Evolutionary conservation across 1,140 invertebrate genomes (phyloP).

Genomic region (Pseudobourletiella spinata): DNA sequence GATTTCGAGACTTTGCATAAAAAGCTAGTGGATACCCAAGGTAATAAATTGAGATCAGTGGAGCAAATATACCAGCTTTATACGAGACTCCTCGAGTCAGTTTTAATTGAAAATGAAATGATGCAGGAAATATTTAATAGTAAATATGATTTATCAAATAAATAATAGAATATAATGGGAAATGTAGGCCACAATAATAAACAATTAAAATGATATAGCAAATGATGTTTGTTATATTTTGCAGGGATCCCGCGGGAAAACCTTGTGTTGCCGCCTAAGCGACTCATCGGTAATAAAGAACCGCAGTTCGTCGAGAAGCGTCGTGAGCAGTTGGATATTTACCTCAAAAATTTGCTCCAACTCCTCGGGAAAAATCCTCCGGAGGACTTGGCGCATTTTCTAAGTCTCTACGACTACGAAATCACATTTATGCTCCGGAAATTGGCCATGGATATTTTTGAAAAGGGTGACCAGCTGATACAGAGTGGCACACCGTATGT

Average conservation of each 20-base stretch:
- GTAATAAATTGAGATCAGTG: too few relatives aligned
- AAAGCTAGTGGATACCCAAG: conserved; percentile 64
- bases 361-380: conserved; percentile 59
- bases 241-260: conserved; percentile 59
- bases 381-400: conserved; percentile 60
- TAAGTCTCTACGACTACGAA: conserved; percentile 72
- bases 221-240: too few relatives aligned
- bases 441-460: conserved; percentile 60
- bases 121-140: too few relatives aligned
- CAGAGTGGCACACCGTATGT: conserved; percentile 50
- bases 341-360: conserved; percentile 64
- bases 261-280: conserved; percentile 76
- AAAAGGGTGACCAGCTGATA: conserved; percentile 57
- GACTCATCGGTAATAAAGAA: conserved; percentile 67
- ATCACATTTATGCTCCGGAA: conserved; percentile 70
- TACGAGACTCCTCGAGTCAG: too few relatives aligned
- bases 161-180: too few relatives aligned
- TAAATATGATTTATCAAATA: too few relatives aligned
- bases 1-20: conserved; percentile 83
- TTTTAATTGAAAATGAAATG: too few relatives aligned
- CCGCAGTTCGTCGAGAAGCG: conserved; percentile 77
- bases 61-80: too few relatives aligned
- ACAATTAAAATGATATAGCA: too few relatives aligned
- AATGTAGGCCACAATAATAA: too few relatives aligned
- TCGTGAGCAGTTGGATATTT: conserved; percentile 64